phyloP scores from a whole-genome alignment of 1,140 invertebrate species.

The Gonioctena quinquepunctata region DNA sequence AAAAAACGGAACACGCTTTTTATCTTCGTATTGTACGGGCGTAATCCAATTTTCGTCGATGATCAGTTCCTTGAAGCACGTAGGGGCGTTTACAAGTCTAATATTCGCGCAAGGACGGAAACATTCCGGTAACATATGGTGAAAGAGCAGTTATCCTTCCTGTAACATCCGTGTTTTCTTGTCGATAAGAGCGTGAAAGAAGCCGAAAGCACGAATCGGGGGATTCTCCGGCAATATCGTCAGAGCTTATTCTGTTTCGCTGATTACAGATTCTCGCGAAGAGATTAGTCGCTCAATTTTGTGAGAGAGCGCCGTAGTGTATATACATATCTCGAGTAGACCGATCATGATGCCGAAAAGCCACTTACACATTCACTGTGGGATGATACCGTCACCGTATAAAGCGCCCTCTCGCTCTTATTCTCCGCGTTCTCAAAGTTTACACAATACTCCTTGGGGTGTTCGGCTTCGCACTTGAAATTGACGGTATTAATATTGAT shows the following conservation, averaged over 20 bases:
- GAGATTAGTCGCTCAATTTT: conserved; percentile 16
- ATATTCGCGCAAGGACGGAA: neutral
- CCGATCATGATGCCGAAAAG: neutral
- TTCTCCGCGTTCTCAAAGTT: neutral
- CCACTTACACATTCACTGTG: neutral
- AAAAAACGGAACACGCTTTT: too few species aligned
- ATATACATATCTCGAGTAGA: neutral
- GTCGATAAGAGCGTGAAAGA: conserved; percentile 13
- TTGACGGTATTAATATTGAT: neutral
- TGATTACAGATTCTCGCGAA: conserved; percentile 3
- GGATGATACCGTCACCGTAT: neutral
- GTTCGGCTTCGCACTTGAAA: neutral
- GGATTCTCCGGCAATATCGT: neutral
- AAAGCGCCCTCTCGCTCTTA: neutral
- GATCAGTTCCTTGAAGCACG: neutral
- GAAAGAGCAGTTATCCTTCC: conserved; percentile 6
- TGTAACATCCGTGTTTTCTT: conserved; percentile 13
- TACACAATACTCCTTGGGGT: neutral
- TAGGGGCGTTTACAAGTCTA: neutral
- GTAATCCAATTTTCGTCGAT: neutral
- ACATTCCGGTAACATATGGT: conserved; percentile 2
- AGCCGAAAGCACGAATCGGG: conserved; percentile 1
- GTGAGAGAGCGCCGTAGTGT: neutral
- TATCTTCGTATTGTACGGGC: too few species aligned
- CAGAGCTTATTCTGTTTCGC: neutral